Conservation (phyloP, 2,888 invertebrate species). For the Sphinx pinastri region DNA sequence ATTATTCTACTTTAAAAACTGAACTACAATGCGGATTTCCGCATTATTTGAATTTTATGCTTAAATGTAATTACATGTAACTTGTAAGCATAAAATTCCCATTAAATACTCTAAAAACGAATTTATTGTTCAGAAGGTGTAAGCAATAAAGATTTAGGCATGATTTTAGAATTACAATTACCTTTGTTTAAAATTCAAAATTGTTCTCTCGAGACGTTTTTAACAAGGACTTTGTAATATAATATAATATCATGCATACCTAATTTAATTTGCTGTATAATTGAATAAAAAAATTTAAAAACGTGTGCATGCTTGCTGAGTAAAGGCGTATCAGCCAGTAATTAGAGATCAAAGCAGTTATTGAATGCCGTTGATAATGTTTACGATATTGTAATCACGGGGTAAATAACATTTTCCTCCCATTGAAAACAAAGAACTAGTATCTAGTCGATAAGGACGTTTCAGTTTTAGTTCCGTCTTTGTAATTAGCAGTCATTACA, state of each 20-base stretch:
- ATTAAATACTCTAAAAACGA: not conserved
- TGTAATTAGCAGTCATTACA: constrained; percentile 21
- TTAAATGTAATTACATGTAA: not conserved
- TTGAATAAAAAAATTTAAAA: not conserved
- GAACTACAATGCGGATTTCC: not conserved
- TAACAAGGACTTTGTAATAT: constrained; percentile 16
- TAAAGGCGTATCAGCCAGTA: not conserved
- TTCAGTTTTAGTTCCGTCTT: constrained; percentile 36
- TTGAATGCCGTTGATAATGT: constrained; percentile 13
- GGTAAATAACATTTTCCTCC: constrained; percentile 40
- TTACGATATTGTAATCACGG: constrained; percentile 17
- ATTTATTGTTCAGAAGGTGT: not conserved
- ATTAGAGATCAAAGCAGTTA: not conserved
- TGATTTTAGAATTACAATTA: constrained; percentile 17
- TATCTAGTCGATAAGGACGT: constrained; percentile 17
- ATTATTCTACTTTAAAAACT: not conserved
- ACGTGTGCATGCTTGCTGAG: not conserved
- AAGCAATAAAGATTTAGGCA: not conserved
- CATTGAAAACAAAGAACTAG: constrained; percentile 31
- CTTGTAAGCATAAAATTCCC: not conserved
- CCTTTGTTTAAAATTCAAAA: constrained; percentile 9
- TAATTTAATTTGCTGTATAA: constrained; percentile 17
- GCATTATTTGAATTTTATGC: no score
- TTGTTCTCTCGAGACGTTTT: constrained; percentile 14
- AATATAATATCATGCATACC: constrained; percentile 14